Evolutionary conservation across 2,888 invertebrate genomes (phyloP), one percentile per base, ranked within the genome.

Genomic region (Drosophila paramelanica): DNA sequence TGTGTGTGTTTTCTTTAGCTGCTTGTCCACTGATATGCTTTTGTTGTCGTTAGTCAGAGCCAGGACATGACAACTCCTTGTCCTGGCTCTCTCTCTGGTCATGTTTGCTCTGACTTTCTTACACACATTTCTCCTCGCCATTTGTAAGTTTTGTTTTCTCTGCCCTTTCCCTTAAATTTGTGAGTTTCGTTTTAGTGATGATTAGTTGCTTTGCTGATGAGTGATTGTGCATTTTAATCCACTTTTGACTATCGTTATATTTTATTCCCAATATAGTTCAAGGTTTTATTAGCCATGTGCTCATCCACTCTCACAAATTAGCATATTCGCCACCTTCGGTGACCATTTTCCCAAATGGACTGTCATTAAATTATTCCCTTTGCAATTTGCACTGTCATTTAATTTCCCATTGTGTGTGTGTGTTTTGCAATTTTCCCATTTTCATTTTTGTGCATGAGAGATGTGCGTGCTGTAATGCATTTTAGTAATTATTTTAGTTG

Each of bases 401-500:
- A 67, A 83, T 80, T 77, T 68, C 52, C 42, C n/a, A 58, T 2
- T 13, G 49, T 25, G 20, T 23, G 23, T 23, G 23, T 23, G 23
- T 23, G 23, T 17, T 62, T 64, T 43, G 43, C 57, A 42, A n/a
- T 20, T 33, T 47, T 55, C 46, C 11, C n/a, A 17, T 41, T 53
- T 58, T 14, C 25, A 45, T 1, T 45, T 31, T 61, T 53, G 17
- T 39, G 10, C 10, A 11, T 41, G 17, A 20, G 14, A 38, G 50
- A 25, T 76, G 65, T 83, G 64, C 66, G 73, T 84, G 78, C 33
- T 45, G 51, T 65, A 77, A 84, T 84, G 81, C 88, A 84, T 81
- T 84, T 87, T 79, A 72, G 76, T 87, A 84, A 84, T 84, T 84
- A 87, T 84, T 84, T 81, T 81, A 76, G 73, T 60, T 56, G 77